A percentile compares a stretch with the other conserved stretches of the same genome.
phyloP scores from a whole-genome alignment of 1,140 invertebrate genomes.

The Scaptomyza montana region DNA sequence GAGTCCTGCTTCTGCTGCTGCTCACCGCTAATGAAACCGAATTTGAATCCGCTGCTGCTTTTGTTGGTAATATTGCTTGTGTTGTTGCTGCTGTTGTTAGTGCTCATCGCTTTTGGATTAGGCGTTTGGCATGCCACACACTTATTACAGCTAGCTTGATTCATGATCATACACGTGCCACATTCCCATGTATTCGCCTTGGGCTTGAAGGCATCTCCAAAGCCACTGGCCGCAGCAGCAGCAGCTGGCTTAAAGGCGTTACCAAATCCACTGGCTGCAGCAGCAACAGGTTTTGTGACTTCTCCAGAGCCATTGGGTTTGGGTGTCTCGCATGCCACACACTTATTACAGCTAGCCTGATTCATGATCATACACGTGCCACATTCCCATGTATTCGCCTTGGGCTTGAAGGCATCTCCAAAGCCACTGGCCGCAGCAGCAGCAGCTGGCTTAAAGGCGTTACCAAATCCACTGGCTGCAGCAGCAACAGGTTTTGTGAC shows the following conservation, averaged over 20 bases:
- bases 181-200: conserved; percentile 87
- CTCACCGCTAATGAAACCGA: conserved; percentile 15
- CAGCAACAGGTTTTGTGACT: not conserved
- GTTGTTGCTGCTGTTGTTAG: conserved; percentile 52
- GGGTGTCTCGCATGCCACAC: conserved; percentile 74
- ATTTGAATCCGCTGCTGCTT: conserved; percentile 9
- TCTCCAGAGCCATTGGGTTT: not conserved
- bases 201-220: conserved; percentile 86
- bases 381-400: conserved; percentile 87
- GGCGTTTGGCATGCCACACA: conserved; percentile 77
- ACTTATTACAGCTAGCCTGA: conserved; percentile 84
- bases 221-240: conserved; percentile 47
- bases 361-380: conserved; percentile 86
- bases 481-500: not conserved
- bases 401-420: conserved; percentile 85
- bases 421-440: conserved; percentile 68
- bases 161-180: conserved; percentile 86
- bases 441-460: not conserved
- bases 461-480: not conserved
- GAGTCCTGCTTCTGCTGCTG: conserved; percentile 53
- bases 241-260: not conserved
- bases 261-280: not conserved
- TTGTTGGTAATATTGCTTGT: conserved; percentile 12
- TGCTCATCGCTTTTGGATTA: conserved; percentile 51
- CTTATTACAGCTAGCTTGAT: conserved; percentile 84